Base-by-base conservation (phyloP, 1,140 invertebrate genomes). In the Steinernema feltiae region DNA sequence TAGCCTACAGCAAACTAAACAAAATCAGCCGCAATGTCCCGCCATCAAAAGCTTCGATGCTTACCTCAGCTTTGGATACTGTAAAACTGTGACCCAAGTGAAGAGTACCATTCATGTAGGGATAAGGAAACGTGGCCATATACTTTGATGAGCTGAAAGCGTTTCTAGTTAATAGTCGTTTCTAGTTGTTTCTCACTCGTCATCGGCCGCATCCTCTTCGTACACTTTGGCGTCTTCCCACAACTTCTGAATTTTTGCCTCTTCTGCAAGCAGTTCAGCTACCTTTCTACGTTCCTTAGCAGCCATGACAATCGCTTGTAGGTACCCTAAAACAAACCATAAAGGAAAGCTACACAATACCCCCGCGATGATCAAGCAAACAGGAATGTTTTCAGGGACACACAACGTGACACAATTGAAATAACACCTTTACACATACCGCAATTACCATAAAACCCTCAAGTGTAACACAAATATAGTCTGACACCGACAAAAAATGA, bases 1-100 rank as follows among this genome's bases (percentile, higher is more conserved):
- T 92, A 99, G 21, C 95, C 91, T 76, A 92, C 90, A 29, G 93
- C 91, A 91, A 97, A 98, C 92, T 94, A 88, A 87, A 78, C 74
- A 76, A 48, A 76, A 72, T 76, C 32, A 78, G 74, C 72, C 71
- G 48, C 75, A 82, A 15, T 71, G 73, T 29, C 72, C 90, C 85
- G 63, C 71, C 74, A 73, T 30, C 79, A 48, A 71, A 30, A 72
- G 35, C 70, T 70, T 76, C 15, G 15, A 63, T n/a, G n/a, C n/a
- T 82, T 83, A 90, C 89, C 83, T 98, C 96, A 88, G 93, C 94
- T 90, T 99, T 99, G 46, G 95, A 95, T 31, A 98, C 85, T 18
- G 95, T 93, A 89, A 99, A 99, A 3, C 94, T 95, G 87, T 99
- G 97, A 0, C 97, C 97, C 70, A 99, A 88, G 90, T 99, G 97